A percentile compares a stretch with the other conserved stretches of the same genome.
These are phyloP conservation scores for Drosophila ustulata DNA, from an alignment of 2,888 invertebrate genomes.

Conservation along the genomic window DNA sequence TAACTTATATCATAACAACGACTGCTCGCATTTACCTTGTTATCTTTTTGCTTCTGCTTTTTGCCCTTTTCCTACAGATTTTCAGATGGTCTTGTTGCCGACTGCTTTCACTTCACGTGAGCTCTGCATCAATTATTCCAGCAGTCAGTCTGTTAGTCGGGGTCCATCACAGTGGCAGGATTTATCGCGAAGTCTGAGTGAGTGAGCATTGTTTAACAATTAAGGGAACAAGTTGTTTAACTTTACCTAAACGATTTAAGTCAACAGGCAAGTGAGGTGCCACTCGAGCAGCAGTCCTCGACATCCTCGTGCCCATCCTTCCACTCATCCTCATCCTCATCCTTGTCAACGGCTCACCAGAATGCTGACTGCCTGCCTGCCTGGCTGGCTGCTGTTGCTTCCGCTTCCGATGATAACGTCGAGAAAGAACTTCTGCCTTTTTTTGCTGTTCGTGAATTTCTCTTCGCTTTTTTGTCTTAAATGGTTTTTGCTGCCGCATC, in stretches of 20 bases:
- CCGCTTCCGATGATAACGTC: conserved; percentile 68
- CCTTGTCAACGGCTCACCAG: conserved; percentile 40
- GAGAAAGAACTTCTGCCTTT: conserved; percentile 27
- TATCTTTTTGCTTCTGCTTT: not conserved
- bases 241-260: conserved; percentile 81
- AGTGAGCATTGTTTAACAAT: conserved; percentile 77
- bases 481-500: conserved; percentile 27
- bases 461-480: conserved; percentile 1
- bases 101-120: conserved; percentile 2
- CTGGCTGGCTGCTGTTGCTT: conserved; percentile 51
- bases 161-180: conserved; percentile 31
- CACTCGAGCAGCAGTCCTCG: conserved; percentile 4
- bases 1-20: too few species aligned
- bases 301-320: not conserved
- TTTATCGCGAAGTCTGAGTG: conserved; percentile 14
- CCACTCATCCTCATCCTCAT: conserved; percentile 7
- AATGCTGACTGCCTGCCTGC: conserved; percentile 4
- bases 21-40: too few species aligned
- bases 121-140: conserved; percentile 52
- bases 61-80: not conserved
- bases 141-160: conserved; percentile 24
- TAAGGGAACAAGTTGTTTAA: conserved; percentile 81
- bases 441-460: not conserved
- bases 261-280: conserved; percentile 66
- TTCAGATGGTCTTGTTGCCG: not conserved